These are phyloP conservation scores for Lamellibrachia columna DNA, from an alignment of 2,888 invertebrate genomes.

Conservation along the genomic window DNA sequence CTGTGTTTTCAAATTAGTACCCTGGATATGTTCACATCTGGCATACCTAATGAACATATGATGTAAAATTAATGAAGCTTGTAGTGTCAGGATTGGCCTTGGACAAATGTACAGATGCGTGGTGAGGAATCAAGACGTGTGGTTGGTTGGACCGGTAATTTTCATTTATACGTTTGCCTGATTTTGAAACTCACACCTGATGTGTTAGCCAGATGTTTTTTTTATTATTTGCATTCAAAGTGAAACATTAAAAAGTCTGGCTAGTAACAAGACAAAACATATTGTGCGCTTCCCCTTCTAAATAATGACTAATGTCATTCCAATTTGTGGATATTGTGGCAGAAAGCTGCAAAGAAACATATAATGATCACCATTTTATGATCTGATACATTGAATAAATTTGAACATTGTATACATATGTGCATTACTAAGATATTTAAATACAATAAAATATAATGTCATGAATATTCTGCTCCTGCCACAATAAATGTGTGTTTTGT, in stretches of 20 bases:
- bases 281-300: too few species aligned
- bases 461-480: background rate
- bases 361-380: too few species aligned
- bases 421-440: too few species aligned
- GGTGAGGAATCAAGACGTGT: background rate
- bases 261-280: too few species aligned
- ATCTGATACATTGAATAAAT: too few species aligned
- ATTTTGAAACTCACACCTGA: background rate
- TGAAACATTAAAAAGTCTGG: too few species aligned
- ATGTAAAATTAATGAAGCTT: constrained; percentile 16
- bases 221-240: too few species aligned
- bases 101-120: background rate
- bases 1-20: constrained; percentile 4
- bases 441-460: background rate
- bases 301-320: too few species aligned
- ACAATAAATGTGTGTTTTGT: background rate
- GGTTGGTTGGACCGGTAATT: background rate
- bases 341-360: too few species aligned
- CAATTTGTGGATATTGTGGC: too few species aligned
- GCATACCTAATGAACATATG: background rate
- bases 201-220: background rate
- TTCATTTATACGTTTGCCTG: background rate
- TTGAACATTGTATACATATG: too few species aligned
- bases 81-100: background rate
- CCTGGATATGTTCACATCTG: background rate